A percentile compares a stretch with the other conserved stretches of the same genome.
Conservation (phyloP, 1,140 invertebrate species). For the Diabrotica virgifera region DNA sequence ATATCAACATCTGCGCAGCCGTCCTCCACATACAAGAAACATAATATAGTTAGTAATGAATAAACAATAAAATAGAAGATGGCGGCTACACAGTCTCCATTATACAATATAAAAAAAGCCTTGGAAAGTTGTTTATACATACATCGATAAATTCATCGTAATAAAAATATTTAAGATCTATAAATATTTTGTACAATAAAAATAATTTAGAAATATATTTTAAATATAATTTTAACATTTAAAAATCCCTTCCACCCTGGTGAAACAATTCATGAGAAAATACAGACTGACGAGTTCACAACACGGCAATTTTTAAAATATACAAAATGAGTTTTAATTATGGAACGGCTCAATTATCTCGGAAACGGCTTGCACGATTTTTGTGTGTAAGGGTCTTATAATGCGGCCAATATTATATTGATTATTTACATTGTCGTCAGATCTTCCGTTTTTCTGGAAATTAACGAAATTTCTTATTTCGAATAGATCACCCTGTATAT, state of each 20-base stretch:
- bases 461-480: too few relatives aligned
- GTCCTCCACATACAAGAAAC: slow-evolving; percentile 27
- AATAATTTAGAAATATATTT: slow-evolving; percentile 35
- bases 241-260: slow-evolving; percentile 37
- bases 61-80: background rate
- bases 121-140: slow-evolving; percentile 21
- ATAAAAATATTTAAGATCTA: slow-evolving; percentile 35
- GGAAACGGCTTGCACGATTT: too few relatives aligned
- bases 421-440: too few relatives aligned
- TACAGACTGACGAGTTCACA: background rate
- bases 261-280: slow-evolving; percentile 21
- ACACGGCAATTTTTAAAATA: background rate
- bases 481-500: too few relatives aligned
- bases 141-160: slow-evolving; percentile 17
- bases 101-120: slow-evolving; percentile 23
- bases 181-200: slow-evolving; percentile 40
- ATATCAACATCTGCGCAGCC: slow-evolving; percentile 22
- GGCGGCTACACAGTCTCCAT: background rate
- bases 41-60: background rate
- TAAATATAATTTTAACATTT: slow-evolving; percentile 24
- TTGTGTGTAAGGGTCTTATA: too few relatives aligned
- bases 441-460: too few relatives aligned
- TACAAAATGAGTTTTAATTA: too few relatives aligned
- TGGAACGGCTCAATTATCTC: too few relatives aligned
- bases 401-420: too few relatives aligned